Evolutionary conservation across 1,140 invertebrate genomes (phyloP), one percentile per base, ranked within the genome.

Genomic region (Drosophila paulistorum): DNA sequence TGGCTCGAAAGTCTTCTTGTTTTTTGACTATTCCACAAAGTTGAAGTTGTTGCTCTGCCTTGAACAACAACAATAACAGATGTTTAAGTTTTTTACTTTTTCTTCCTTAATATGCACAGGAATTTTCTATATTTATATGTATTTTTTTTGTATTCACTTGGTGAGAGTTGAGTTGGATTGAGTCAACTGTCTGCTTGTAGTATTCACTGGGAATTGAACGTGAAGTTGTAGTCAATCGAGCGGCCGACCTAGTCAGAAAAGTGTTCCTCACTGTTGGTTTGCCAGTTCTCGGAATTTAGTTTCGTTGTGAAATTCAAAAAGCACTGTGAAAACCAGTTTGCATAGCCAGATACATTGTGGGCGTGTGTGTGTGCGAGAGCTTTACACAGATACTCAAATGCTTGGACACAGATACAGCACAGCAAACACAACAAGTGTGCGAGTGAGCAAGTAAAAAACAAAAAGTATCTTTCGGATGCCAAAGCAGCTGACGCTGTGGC

Each of bases 281-380:
- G 55, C 35, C 48, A 65, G 13, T 65, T 71, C 37, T 54, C 41
- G 59, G 81, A 76, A 90, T 90, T 90, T 86, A 75, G 77, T 86
- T 90, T 90, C 72, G 86, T 90, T 90, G 86, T 90, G 86, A 90
- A 90, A 90, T 90, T 90, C 86, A 83, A 89, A 87, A 87, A 87
- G 84, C 84, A 66, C 77, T 54, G 70, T 14, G 51, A 57, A 71
- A 86, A 87, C 84, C 71, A 35, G 84, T 87, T 81, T 87, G 54
- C 55, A 79, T 79, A 69, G 51, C 23, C 62, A 86, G 83, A 86
- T 86, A 87, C 63, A 39, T 69, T 71, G 71, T 57, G 59, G 58
- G 54, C 10, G 51, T 55, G 45, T 65, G 62, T 74, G 64, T 79
- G 64, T 14, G 48, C 9, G 2, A 30, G n/a, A 74, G 79, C 79